These are phyloP conservation scores for Palloptera scutellata DNA, from an alignment of 2,888 invertebrate genomes.

Conservation along the genomic window DNA sequence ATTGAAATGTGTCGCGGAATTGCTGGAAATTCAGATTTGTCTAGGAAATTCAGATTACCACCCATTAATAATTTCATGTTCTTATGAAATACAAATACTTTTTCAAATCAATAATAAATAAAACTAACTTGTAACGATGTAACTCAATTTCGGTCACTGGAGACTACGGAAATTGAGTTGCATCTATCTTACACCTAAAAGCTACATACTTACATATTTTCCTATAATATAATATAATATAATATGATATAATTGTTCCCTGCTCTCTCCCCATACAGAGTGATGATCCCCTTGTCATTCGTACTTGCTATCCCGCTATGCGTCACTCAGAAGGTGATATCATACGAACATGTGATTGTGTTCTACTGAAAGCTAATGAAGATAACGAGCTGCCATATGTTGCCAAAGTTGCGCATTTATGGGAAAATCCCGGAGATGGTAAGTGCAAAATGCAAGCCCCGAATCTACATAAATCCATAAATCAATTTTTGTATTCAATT, in stretches of 20 bases:
- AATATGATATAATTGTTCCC: background rate
- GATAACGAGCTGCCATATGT: conserved; percentile 91
- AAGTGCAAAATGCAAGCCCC: too few species aligned
- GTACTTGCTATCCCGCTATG: conserved; percentile 91
- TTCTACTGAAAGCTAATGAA: conserved; percentile 85
- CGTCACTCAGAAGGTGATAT: conserved; percentile 87
- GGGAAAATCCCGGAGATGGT: conserved; percentile 96
- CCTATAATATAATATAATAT: background rate
- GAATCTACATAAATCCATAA: background rate
- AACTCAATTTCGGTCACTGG: too few species aligned
- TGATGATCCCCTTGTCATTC: conserved; percentile 76
- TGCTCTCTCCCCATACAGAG: conserved; percentile 67
- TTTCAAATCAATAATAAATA: too few species aligned
- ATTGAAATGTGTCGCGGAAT: too few species aligned
- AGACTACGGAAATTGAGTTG: too few species aligned
- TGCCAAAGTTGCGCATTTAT: conserved; percentile 91
- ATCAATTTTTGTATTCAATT: background rate
- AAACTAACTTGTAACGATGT: too few species aligned
- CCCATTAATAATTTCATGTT: too few species aligned
- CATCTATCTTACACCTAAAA: too few species aligned
- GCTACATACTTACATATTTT: background rate
- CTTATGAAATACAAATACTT: too few species aligned
- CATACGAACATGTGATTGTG: conserved; percentile 88
- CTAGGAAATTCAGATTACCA: too few species aligned
- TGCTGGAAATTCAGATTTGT: too few species aligned